phyloP scores from a whole-genome alignment of 2,888 invertebrate species.

The Seira sanloemensis region DNA sequence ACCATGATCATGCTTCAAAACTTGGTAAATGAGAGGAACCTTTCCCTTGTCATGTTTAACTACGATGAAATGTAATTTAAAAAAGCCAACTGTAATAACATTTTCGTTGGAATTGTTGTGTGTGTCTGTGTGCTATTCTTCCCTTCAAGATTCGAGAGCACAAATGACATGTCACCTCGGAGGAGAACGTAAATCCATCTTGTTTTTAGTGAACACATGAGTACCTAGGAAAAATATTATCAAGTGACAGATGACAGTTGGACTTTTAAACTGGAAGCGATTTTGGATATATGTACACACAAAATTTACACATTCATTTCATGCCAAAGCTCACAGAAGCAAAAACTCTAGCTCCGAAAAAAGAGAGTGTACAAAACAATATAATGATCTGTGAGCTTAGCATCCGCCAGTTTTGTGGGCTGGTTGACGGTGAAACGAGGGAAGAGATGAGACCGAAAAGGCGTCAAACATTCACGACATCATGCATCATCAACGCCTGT shows the following conservation, averaged over 20 bases:
- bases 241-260: constrained; percentile 53
- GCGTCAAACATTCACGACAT: constrained; percentile 64
- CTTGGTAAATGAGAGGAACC: constrained; percentile 1
- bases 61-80: not conserved
- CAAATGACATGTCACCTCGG: constrained; percentile 47
- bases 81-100: too few species aligned
- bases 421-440: constrained; percentile 42
- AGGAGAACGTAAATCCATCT: constrained; percentile 50
- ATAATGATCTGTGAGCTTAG: not conserved
- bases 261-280: constrained; percentile 25
- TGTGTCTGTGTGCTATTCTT: too few species aligned
- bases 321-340: constrained; percentile 11
- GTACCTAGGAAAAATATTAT: constrained; percentile 29
- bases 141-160: not conserved
- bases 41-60: constrained; percentile 12
- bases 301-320: not conserved
- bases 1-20: constrained; percentile 2
- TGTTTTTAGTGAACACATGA: constrained; percentile 37
- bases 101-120: too few species aligned
- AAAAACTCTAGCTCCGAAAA: too few species aligned
- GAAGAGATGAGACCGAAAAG: constrained; percentile 62
- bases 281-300: too few species aligned
- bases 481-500: constrained; percentile 73
- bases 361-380: too few species aligned
- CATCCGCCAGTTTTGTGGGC: not conserved